A percentile compares a stretch with the other conserved stretches of the same genome.
Evolutionary conservation across 2,113 vertebrate genomes (phyloP).

Genomic region (Pelecanus crispus): DNA sequence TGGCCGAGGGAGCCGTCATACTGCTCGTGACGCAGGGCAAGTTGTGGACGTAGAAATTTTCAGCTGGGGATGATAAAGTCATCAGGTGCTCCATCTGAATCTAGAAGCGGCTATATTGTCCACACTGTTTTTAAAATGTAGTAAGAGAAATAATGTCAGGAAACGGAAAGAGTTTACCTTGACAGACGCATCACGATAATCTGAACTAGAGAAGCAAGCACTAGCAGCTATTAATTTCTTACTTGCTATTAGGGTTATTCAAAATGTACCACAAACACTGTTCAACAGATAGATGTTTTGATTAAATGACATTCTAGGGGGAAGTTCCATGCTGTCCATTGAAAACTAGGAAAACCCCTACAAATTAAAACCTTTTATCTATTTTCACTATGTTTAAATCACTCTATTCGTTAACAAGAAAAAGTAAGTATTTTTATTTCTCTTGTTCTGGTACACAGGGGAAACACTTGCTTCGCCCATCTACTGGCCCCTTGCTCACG

Average conservation of each 20-base stretch:
- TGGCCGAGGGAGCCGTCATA: background rate
- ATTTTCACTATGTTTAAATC: background rate
- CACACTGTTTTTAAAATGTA: background rate
- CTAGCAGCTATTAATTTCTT: background rate
- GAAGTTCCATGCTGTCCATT: background rate
- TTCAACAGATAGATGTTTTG: background rate
- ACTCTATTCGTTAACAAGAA: too few species aligned
- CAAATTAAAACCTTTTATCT: background rate
- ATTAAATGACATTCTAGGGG: background rate
- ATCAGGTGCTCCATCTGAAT: background rate
- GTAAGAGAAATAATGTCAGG: background rate
- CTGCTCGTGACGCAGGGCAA: background rate
- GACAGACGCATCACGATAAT: accelerated
- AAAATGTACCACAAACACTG: background rate
- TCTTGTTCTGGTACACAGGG: background rate
- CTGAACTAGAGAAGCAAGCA: background rate
- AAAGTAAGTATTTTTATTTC: background rate
- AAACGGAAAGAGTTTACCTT: background rate
- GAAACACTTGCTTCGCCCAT: background rate
- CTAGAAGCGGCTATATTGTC: background rate
- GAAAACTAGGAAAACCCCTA: background rate
- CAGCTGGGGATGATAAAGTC: background rate
- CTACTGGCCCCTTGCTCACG: background rate
- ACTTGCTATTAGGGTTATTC: background rate
- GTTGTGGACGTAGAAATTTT: background rate